Evolutionary conservation across 1,140 invertebrate genomes (phyloP), one percentile per base, ranked within the genome.

Genomic region (Holotrichia oblita): DNA sequence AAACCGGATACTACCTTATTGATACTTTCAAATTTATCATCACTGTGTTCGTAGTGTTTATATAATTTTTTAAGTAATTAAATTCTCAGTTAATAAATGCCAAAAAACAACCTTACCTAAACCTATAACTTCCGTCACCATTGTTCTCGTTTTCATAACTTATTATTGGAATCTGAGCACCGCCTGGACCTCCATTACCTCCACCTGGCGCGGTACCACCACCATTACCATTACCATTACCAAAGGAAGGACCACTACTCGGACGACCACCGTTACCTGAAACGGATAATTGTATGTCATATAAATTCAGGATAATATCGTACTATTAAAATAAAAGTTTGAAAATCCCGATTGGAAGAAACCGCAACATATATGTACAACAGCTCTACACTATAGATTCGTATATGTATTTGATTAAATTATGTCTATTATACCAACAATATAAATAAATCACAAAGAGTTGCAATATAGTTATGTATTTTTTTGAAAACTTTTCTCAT

Each of bases 91-190:
- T 1, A 2, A 34, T 1, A 4, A 2, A 4, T 34, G 4, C 27
- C 27, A 34, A 34, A 34, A 34, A 1, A 34, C n/a, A 34, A 34
- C 42, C 83, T 80, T 82, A 88, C 87, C 84, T 87, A 81, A 86
- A 90, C 78, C 83, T 86, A 80, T 90, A 90, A 59, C 85, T 88
- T 61, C 89, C 89, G 79, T 90, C 89, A 6, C 87, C 87, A 77
- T 89, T 89, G 78, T 89, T 88, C 80, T 87, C 87, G 64, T 88
- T 89, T 41, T 89, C 86, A 79, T 88, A 89, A 69, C 85, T 85
- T 0, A 89, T 81, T 74, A 90, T 90, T 0, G 87, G 87, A 64
- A 89, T 87, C 22, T 69, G 20, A 69, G 82, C 79, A 42, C 81
- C 79, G 42, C 81, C 79, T 10, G 64, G 17, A 24, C 77, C 80